Evolutionary conservation across 2,888 invertebrate species (phyloP).

Genomic region (Drosophila macrothrix): DNA sequence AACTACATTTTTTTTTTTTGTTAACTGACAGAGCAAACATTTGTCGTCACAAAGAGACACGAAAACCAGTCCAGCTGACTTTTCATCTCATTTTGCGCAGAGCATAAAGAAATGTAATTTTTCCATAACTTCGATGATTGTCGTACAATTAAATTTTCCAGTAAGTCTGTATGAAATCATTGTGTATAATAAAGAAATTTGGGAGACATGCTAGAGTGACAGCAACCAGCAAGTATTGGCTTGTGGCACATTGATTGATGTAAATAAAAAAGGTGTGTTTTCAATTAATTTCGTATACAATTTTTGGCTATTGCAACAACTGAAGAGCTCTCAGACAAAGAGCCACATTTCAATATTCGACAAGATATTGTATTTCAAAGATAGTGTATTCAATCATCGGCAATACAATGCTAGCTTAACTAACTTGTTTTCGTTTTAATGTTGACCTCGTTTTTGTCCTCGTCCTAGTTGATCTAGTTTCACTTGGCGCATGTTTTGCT

Average conservation of each 20-base stretch:
- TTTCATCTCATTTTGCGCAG: background rate
- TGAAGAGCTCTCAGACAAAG: background rate
- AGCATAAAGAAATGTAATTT: background rate
- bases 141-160: background rate
- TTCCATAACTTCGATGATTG: background rate
- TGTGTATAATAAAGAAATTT: background rate
- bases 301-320: background rate
- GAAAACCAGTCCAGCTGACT: background rate
- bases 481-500: constrained; percentile 36
- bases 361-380: background rate
- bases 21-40: background rate
- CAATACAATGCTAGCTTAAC: background rate
- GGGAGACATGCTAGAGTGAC: background rate
- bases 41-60: background rate
- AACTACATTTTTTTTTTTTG: background rate
- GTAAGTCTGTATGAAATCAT: background rate
- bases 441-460: constrained; percentile 39
- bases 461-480: constrained; percentile 57
- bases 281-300: background rate
- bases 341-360: background rate
- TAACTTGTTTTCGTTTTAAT: constrained; percentile 18
- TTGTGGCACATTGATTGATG: background rate
- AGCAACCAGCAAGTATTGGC: background rate
- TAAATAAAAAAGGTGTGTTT: background rate
- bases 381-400: constrained; percentile 23